A percentile compares a stretch with the other conserved stretches of the same genome.
Conservation (phyloP, 2,113 vertebrate species). For the Lepisosteus osseus region DNA sequence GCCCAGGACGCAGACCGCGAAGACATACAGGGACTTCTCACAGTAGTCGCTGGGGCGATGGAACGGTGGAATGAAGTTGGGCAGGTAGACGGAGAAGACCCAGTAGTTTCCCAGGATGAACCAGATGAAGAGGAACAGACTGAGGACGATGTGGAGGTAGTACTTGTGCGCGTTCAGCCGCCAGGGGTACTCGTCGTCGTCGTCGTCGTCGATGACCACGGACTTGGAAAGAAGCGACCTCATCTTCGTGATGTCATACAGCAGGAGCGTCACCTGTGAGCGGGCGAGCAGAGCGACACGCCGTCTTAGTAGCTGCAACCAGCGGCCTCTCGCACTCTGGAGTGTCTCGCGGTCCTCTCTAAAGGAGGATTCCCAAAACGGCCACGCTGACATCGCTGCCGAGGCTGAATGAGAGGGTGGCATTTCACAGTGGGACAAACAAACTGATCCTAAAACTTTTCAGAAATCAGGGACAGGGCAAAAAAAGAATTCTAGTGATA, state of each 20-base stretch:
- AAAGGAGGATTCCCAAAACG: no score
- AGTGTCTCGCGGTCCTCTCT: no score
- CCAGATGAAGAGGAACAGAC: constrained; percentile 63
- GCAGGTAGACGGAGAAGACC: constrained; percentile 59
- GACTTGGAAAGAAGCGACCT: constrained; percentile 63
- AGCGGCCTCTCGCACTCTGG: no score
- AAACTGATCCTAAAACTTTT: no score
- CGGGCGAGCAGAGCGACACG: not conserved
- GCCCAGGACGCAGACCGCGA: constrained; percentile 51
- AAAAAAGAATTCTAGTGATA: no score
- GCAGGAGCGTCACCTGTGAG: constrained; percentile 53
- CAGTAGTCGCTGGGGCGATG: constrained; percentile 63
- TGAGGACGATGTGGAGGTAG: constrained; percentile 57
- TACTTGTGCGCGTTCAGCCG: constrained; percentile 60
- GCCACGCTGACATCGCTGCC: no score
- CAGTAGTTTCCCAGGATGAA: constrained; percentile 63
- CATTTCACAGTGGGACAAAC: no score
- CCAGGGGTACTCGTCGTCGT: constrained; percentile 55
- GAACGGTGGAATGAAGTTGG: constrained; percentile 62
- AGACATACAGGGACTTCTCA: constrained; percentile 59
- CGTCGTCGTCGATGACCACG: constrained; percentile 54
- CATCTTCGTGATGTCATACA: constrained; percentile 59
- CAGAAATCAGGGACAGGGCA: no score
- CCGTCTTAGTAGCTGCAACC: not conserved
- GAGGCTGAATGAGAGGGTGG: no score